Evolutionary conservation across 2,888 invertebrate species (phyloP), one percentile per base, ranked within the genome.

Genomic region (Meandrusa payeni): DNA sequence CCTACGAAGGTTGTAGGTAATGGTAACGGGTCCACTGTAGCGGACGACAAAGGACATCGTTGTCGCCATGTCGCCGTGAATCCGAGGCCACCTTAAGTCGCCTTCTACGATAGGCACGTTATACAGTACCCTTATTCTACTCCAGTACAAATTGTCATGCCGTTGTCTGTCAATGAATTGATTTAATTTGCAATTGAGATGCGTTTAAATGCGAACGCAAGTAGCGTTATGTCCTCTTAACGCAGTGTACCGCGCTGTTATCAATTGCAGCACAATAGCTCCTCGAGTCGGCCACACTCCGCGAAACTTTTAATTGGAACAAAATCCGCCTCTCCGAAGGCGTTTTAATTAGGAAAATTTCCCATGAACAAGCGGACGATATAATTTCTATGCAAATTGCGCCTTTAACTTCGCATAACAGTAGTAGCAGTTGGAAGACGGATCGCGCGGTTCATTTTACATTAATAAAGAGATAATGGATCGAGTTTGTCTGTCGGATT

Each of bases 361-460:
- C 76, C 80, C 70, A 83, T 80, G 82, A 80, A 81, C 83, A 79
- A 80, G 74, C 78, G 73, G 72, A 73, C 77, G 70, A 76, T 82
- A 87, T 87, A 83, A 87, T 86, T 83, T 85, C 83, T 75, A 86
- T 87, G 86, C 83, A 85, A 87, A 87, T 87, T 75, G 68, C 72
- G 72, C 82, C 72, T 83, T 83, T 82, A 85, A 82, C 77, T 85
- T 81, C 71, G 73, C 70, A 76, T 77, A 76, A 75, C 71, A 53
- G 60, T 54, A 15, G 26, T 7, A 60, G 41, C 48, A 50, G 60
- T 55, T 48, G 39, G 48, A 56, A 59, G 61, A 59, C 53, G 55
- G 51, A 56, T 56, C 48, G 52, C 39, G 53, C 47, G 57, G 63
- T 64, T 55, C 54, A 62, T 69, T 72, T 57, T 64, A 62, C 63